Evolutionary conservation across 2,797 vertebrate species (phyloP), one percentile per base, ranked within the genome.

Genomic region (Pteropus rufus): DNA sequence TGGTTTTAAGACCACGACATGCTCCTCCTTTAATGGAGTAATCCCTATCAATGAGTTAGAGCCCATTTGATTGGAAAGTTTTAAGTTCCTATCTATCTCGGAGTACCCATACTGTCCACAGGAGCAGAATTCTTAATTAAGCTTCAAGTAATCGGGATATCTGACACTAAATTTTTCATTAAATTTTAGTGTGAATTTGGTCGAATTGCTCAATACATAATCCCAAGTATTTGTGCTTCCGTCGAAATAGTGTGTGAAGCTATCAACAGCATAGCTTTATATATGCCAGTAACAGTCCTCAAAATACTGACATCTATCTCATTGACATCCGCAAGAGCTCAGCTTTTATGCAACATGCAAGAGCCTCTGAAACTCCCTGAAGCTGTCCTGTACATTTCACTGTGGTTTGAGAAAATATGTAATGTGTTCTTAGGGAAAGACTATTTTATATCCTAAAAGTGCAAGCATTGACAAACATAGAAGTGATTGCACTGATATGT

Each of bases 81-180:
- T 49, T 65, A 56, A 65, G 75, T 46, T 34, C 29, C 56, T 82
- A 11, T 52, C 26, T 64, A 49, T 36, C 58, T 52, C 65, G 31
- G 58, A 65, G 56, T 39, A 79, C 19, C 29, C 85, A 49, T 29
- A 49, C 12, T 82, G 39, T 81, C 56, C 41, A 84, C 19, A 69
- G 49, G 7, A 76, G 3, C 60, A 79, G 21, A 65, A 67, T 94
- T 56, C 65, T 83, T 44, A n/a, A 49, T 58, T 41, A 89, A 85
- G 15, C 36, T 94, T 95, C 46, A 91, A 36, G 49, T 36, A 62
- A 97, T 67, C 70, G 67, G 10, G 89, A 91, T 60, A 72, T 67
- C 41, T 62, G 64, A 88, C 62, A 70, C n/a, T 10, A 39, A 87
- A 72, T 64, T 67, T 76, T n/a, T 89, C 46, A 72, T 56, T 65